These are phyloP conservation scores for Delia radicum DNA, from an alignment of 1,140 invertebrate genomes.

Conservation along the genomic window DNA sequence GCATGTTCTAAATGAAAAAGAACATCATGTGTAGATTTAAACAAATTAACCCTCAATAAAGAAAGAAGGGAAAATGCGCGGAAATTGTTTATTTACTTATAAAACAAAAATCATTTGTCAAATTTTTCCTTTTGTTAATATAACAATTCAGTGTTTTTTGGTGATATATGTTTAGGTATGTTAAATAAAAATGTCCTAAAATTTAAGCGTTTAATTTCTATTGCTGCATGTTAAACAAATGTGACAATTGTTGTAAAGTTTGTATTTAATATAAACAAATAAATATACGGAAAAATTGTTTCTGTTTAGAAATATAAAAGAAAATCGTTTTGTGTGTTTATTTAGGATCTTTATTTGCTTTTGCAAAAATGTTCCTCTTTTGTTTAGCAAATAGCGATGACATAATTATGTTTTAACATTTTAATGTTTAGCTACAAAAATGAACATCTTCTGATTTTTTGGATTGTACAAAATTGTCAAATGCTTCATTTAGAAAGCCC, in stretches of 20 bases:
- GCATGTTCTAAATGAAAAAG: background rate
- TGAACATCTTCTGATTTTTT: background rate
- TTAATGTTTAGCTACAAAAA: background rate
- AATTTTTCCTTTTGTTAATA: too few species aligned
- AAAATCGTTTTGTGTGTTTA: background rate
- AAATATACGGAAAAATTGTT: background rate
- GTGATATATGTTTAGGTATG: too few species aligned
- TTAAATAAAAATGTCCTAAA: too few species aligned
- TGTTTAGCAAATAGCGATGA: background rate
- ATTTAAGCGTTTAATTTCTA: too few species aligned
- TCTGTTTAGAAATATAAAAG: background rate
- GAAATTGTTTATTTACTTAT: too few species aligned
- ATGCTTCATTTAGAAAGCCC: too few species aligned
- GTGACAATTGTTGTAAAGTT: background rate
- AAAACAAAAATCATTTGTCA: too few species aligned
- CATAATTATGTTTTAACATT: background rate
- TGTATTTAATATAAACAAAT: background rate
- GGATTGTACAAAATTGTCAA: too few species aligned
- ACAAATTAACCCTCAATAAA: background rate
- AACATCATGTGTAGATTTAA: background rate
- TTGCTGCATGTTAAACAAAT: background rate
- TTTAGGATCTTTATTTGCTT: background rate
- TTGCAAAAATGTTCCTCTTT: background rate
- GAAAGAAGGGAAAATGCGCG: too few species aligned
- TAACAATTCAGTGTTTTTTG: too few species aligned